phyloP scores from a whole-genome alignment of 2,113 vertebrate species.

The Aleadryas rufinucha region DNA sequence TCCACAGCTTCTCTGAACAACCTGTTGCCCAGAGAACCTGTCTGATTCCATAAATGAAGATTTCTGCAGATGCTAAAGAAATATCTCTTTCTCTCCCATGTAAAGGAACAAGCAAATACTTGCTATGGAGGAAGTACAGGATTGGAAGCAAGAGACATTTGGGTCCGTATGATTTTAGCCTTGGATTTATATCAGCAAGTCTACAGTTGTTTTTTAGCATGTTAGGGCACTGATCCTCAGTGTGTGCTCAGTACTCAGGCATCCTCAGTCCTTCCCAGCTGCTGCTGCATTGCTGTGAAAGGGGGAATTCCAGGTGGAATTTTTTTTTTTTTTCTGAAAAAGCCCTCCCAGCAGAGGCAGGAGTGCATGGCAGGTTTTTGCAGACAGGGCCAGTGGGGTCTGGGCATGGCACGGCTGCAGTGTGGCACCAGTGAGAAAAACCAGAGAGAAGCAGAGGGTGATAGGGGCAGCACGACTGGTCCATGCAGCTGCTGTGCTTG shows the following conservation, averaged over 20 bases:
- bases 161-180: not conserved
- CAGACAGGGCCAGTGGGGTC: rapidly evolving
- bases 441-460: not conserved
- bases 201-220: not conserved
- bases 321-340: not conserved
- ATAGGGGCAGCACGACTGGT: rapidly evolving
- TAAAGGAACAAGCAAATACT: not conserved
- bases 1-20: not conserved
- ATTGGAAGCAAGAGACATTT: not conserved
- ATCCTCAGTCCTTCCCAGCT: not conserved
- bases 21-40: not conserved
- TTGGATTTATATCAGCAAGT: not conserved
- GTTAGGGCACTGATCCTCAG: not conserved
- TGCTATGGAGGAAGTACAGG: not conserved
- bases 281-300: not conserved
- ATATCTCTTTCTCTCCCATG: not conserved
- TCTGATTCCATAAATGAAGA: not conserved
- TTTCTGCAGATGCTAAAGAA: not conserved
- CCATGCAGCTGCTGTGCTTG: not conserved
- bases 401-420: not conserved
- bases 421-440: not conserved
- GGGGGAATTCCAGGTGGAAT: not conserved
- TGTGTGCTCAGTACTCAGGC: not conserved
- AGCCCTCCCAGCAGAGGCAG: not conserved
- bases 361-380: not conserved